Evolutionary conservation across 2,113 vertebrate species (phyloP).

Genomic region (Dasyornis broadbenti): DNA sequence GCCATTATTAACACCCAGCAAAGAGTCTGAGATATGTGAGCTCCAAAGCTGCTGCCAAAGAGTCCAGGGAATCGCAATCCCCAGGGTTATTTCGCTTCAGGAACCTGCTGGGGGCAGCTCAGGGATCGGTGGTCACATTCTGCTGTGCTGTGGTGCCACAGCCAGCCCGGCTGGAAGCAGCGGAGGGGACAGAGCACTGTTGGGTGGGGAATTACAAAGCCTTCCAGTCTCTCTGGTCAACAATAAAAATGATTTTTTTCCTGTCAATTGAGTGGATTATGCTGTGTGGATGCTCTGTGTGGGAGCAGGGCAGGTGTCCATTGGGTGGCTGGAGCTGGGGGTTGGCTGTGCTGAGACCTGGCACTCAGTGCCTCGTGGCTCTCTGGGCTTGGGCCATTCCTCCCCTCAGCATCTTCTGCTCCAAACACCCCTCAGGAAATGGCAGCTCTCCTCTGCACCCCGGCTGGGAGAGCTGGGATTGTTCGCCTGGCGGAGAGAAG

Average conservation of each 20-base stretch:
- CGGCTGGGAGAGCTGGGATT: neutral
- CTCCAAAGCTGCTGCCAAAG: neutral
- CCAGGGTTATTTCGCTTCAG: neutral
- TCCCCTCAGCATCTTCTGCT: neutral
- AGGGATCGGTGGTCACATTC: neutral
- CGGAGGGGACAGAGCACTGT: neutral
- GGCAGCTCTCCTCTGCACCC: neutral
- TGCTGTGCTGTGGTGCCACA: neutral
- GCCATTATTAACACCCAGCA: neutral
- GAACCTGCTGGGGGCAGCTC: neutral
- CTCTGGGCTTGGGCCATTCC: neutral
- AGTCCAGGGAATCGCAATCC: neutral
- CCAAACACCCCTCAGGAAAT: neutral
- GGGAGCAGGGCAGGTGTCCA: neutral
- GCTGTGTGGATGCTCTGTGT: neutral
- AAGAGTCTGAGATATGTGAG: neutral
- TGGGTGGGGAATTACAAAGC: neutral
- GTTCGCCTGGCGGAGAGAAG: neutral
- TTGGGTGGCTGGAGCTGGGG: neutral
- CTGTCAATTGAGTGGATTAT: no score
- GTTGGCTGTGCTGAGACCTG: neutral
- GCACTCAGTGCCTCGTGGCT: neutral
- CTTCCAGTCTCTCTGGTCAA: neutral
- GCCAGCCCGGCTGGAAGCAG: rapidly evolving
- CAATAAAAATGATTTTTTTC: neutral